phyloP scores from a whole-genome alignment of 2,888 invertebrate genomes.

The Monopis laevigella region DNA sequence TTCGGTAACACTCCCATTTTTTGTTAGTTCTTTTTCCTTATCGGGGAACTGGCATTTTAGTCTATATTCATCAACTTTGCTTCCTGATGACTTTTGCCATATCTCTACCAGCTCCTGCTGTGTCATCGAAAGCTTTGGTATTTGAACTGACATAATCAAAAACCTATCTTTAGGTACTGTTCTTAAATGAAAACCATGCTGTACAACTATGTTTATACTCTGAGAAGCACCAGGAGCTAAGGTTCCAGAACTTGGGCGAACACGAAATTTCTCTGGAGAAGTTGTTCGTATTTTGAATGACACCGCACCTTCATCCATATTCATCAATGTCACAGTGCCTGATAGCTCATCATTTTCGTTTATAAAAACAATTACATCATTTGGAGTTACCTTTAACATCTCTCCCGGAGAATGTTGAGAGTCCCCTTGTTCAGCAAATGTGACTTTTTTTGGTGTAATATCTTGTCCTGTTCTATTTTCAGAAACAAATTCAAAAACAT shows the following conservation, averaged over 20 bases:
- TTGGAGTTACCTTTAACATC: constrained; percentile 71
- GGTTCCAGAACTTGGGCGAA: constrained; percentile 87
- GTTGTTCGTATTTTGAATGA: constrained; percentile 90
- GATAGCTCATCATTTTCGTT: constrained; percentile 73
- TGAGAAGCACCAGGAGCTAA: constrained; percentile 72
- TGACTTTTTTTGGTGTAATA: constrained; percentile 56
- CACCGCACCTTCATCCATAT: constrained; percentile 65
- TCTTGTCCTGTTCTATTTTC: constrained; percentile 56
- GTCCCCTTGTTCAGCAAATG: constrained; percentile 39
- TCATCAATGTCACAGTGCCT: constrained; percentile 75
- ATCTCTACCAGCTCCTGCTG: constrained; percentile 74
- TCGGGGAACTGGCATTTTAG: constrained; percentile 72
- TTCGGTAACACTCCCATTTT: constrained; percentile 37
- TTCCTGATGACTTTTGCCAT: constrained; percentile 73
- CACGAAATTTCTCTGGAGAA: constrained; percentile 93
- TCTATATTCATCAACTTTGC: constrained; percentile 76
- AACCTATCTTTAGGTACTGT: constrained; percentile 85
- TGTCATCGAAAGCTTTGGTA: constrained; percentile 66
- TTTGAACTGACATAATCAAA: constrained; percentile 82
- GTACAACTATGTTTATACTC: constrained; percentile 77
- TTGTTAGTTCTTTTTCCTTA: constrained; percentile 40
- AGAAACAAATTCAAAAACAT: constrained; percentile 75
- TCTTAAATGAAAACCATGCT: constrained; percentile 75
- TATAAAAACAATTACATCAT: constrained; percentile 75
- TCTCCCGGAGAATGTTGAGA: constrained; percentile 54